Conservation (phyloP, 2,797 vertebrate genomes). For the Poecilia wingei region DNA sequence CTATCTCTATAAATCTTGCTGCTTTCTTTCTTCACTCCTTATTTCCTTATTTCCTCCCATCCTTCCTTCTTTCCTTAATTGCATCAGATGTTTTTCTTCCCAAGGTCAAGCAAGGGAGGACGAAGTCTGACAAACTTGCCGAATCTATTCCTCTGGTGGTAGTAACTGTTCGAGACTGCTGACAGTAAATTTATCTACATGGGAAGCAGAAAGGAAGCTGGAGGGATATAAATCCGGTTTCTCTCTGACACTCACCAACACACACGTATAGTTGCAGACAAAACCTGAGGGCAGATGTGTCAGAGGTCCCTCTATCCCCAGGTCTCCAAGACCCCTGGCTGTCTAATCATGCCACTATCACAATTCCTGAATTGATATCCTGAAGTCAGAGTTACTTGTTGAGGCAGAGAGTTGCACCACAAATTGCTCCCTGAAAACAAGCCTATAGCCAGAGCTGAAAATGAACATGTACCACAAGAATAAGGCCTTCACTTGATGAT, state of each 20-base stretch:
- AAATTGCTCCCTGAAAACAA: constrained; percentile 46
- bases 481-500: constrained; percentile 43
- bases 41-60: constrained; percentile 13
- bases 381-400: constrained; percentile 32
- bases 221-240: constrained; percentile 47
- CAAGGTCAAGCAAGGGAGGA: constrained; percentile 37
- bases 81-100: constrained; percentile 6
- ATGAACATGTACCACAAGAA: constrained; percentile 54
- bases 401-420: constrained; percentile 29
- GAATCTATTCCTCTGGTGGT: constrained; percentile 75
- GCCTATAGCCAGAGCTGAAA: constrained; percentile 41
- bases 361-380: constrained; percentile 46
- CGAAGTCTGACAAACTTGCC: constrained; percentile 44
- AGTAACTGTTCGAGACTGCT: constrained; percentile 70
- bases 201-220: constrained; percentile 13
- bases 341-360: constrained; percentile 56
- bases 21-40: constrained; percentile 16
- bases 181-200: constrained; percentile 24
- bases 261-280: background rate
- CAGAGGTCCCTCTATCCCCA: constrained; percentile 58
- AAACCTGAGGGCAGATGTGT: constrained; percentile 57
- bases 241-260: constrained; percentile 6
- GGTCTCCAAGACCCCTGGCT: constrained; percentile 37
- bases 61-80: constrained; percentile 3
- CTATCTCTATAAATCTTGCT: constrained; percentile 26